Conservation (phyloP, 2,113 vertebrate species). For the Anolis sagrei region DNA sequence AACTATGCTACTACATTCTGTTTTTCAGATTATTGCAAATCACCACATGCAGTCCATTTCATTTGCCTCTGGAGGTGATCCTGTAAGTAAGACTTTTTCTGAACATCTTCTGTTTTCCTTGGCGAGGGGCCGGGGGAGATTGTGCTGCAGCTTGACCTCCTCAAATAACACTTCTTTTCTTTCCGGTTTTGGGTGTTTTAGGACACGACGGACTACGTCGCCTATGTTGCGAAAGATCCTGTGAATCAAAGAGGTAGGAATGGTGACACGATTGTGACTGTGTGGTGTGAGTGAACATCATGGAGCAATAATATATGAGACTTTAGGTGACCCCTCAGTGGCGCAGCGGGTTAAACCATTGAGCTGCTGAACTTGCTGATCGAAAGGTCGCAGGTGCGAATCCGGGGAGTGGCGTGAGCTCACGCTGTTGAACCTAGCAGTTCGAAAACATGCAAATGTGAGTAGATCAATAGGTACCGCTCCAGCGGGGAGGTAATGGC, state of each 20-base stretch:
- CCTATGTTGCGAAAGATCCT: slow-evolving; percentile 93
- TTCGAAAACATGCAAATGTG: no score
- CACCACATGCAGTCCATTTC: slow-evolving; percentile 95
- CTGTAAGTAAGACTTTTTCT: slow-evolving; percentile 81
- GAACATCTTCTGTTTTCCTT: neutral
- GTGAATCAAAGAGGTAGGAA: slow-evolving; percentile 89
- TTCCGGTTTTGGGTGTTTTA: slow-evolving; percentile 70
- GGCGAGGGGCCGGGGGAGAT: neutral
- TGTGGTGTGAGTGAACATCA: no score
- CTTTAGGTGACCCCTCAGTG: no score
- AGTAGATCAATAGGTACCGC: no score
- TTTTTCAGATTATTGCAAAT: slow-evolving; percentile 89
- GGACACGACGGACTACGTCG: slow-evolving; percentile 92
- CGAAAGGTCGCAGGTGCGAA: no score
- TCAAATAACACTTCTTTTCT: slow-evolving; percentile 44
- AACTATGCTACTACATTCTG: slow-evolving; percentile 39
- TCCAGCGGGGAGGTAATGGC: no score
- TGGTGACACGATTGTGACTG: slow-evolving; percentile 11
- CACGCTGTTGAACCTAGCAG: no score
- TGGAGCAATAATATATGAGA: no score
- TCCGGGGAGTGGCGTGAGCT: no score
- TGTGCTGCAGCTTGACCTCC: neutral
- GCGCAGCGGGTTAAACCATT: no score
- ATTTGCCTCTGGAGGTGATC: slow-evolving; percentile 94
- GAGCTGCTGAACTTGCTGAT: no score